Evolutionary conservation across 2,797 vertebrate genomes (phyloP), one percentile per base, ranked within the genome.

Genomic region (Lagocephalus sceleratus): DNA sequence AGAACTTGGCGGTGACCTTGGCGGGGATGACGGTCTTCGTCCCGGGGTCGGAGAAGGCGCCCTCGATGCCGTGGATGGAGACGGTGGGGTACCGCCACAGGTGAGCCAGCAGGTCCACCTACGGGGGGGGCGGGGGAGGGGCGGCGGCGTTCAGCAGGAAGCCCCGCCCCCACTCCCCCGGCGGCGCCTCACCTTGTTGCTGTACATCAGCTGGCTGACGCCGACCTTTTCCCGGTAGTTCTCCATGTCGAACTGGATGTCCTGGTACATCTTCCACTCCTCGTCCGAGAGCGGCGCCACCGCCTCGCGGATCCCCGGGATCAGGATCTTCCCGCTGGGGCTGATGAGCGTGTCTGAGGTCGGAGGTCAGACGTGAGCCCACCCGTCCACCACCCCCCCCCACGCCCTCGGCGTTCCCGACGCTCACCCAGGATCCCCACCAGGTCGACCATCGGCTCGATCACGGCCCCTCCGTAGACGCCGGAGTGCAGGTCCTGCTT

Each of bases 11-110:
- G 0, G 38, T 91, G 10, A 97, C 95, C 73, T 92, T 93, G 61
- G 92, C 90, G 0, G 96, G 94, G 50, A 97, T 96, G 43, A 97
- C 95, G 0, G 94, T 97, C 87, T 98, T 98, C 16, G 90, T 81
- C 60, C 94, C 94, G 0, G 88, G 47, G 61, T 90, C 91, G 5
- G 92, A 90, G 82, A 95, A 97, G 0, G 93, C 94, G 0, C 95
- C 95, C 70, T 95, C 92, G 0, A 97, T 94, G 45, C 95, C 94
- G 2, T 98, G 94, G 82, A 98, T 91, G 58, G 93, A 90, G 23
- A 98, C 89, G 6, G 93, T 95, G 2, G 95, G 94, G 54, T 93
- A 93, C 47, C 79, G 88, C 95, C 96, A 98, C 42, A 91, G 76
- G 55, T 95, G 92, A 52, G 91, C 85, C 42, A 98, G 86, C 71